phyloP scores from a whole-genome alignment of 2,888 invertebrate genomes.

The Tetranychus truncatus region DNA sequence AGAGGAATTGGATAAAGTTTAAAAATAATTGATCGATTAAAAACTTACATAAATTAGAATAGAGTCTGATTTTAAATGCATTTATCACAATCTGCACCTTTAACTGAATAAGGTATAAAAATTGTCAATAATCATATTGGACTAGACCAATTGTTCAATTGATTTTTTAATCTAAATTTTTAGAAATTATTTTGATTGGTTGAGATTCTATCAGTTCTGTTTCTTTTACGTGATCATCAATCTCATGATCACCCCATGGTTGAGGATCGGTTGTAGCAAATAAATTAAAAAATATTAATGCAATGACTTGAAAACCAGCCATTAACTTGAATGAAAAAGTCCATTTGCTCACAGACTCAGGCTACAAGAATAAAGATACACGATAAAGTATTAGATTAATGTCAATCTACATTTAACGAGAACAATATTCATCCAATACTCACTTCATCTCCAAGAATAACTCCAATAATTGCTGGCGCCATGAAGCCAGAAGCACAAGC shows the following conservation, averaged over 20 bases:
- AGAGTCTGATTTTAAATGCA: no score
- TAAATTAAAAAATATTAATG: constrained; percentile 11
- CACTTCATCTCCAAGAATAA: constrained; percentile 11
- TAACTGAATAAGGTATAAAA: no score
- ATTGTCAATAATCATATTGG: no score
- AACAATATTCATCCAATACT: background rate
- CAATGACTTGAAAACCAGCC: constrained; percentile 12
- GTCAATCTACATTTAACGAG: background rate
- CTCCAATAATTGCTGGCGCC: constrained; percentile 16
- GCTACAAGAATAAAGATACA: background rate
- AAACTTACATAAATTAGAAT: no score
- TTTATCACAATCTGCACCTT: no score
- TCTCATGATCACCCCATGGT: constrained; percentile 12
- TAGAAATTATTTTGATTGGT: no score
- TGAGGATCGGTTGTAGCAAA: constrained; percentile 16
- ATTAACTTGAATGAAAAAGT: constrained; percentile 13
- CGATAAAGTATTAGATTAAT: background rate
- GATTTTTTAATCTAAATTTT: no score
- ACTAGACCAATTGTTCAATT: no score
- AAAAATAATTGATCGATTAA: no score
- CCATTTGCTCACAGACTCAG: constrained; percentile 2
- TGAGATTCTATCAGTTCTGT: no score
- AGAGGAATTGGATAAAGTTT: no score
- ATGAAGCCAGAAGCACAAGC: constrained; percentile 15
- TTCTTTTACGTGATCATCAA: no score